phyloP scores from a whole-genome alignment of 2,888 invertebrate species.

The Chymomyza fuscimana region DNA sequence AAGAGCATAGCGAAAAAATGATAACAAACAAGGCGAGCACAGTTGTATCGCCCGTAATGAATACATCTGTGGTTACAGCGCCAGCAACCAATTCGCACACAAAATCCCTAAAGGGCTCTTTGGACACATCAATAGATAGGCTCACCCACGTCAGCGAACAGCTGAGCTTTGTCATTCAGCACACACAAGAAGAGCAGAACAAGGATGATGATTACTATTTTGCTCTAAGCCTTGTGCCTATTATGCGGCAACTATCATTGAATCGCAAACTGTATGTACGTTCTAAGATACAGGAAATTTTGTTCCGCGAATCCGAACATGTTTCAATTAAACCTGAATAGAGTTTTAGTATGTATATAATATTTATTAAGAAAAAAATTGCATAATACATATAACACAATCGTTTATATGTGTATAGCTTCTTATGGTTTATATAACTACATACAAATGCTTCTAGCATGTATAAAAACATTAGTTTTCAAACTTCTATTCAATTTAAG shows the following conservation, averaged over 20 bases:
- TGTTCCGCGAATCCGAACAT: conserved; percentile 59
- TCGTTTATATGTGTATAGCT: not conserved
- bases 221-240: conserved; percentile 56
- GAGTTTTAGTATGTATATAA: not conserved
- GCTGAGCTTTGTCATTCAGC: conserved; percentile 58
- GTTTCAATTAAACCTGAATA: conserved; percentile 29
- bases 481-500: not conserved
- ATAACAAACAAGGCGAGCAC: conserved; percentile 48
- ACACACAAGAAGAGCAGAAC: conserved; percentile 55
- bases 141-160: conserved; percentile 60
- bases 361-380: not conserved
- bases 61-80: conserved; percentile 45
- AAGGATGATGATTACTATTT: conserved; percentile 66
- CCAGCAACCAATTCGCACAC: conserved; percentile 19
- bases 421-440: not conserved
- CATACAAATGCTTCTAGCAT: not conserved
- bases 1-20: conserved; percentile 16
- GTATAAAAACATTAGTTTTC: not conserved
- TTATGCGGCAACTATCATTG: conserved; percentile 58
- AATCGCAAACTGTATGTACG: conserved; percentile 60
- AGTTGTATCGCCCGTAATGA: not conserved
- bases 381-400: not conserved
- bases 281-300: conserved; percentile 58
- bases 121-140: conserved; percentile 60
- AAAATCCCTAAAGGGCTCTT: conserved; percentile 57